Conservation (phyloP, 2,888 invertebrate species). For the Noctua janthe region DNA sequence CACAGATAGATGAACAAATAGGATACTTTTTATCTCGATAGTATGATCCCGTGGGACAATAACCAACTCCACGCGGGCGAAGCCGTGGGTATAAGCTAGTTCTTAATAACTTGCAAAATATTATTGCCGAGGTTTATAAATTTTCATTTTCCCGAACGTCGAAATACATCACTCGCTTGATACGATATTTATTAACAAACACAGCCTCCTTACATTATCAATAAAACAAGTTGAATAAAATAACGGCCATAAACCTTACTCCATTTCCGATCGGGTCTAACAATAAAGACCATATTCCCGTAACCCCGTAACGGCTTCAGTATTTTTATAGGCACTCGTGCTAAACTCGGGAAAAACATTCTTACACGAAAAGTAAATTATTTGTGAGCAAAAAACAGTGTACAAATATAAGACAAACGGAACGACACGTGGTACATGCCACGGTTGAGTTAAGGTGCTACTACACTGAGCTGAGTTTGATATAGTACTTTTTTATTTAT, state of each 20-base stretch:
- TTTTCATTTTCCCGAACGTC: neutral
- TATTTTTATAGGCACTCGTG: constrained; percentile 46
- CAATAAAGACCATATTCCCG: constrained; percentile 27
- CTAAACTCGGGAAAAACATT: constrained; percentile 55
- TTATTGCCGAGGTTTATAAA: too few relatives aligned
- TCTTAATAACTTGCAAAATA: neutral
- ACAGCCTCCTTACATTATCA: neutral
- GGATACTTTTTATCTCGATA: too few relatives aligned
- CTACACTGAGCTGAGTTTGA: constrained; percentile 19
- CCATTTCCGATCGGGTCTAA: constrained; percentile 2
- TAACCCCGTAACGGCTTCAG: constrained; percentile 30
- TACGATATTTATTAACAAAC: neutral
- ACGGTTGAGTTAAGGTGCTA: constrained; percentile 29
- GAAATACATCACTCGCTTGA: neutral
- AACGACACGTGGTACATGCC: constrained; percentile 43
- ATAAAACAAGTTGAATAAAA: constrained; percentile 26
- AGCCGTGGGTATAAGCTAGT: too few relatives aligned
- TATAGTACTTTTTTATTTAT: neutral
- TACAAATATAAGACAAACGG: constrained; percentile 52
- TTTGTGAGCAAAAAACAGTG: constrained; percentile 54
- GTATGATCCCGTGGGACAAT: too few relatives aligned
- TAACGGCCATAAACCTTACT: constrained; percentile 1
- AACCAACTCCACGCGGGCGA: too few relatives aligned
- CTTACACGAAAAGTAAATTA: constrained; percentile 56
- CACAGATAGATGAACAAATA: too few relatives aligned